phyloP scores from a whole-genome alignment of 1,140 invertebrate species.

The Panulirus ornatus region DNA sequence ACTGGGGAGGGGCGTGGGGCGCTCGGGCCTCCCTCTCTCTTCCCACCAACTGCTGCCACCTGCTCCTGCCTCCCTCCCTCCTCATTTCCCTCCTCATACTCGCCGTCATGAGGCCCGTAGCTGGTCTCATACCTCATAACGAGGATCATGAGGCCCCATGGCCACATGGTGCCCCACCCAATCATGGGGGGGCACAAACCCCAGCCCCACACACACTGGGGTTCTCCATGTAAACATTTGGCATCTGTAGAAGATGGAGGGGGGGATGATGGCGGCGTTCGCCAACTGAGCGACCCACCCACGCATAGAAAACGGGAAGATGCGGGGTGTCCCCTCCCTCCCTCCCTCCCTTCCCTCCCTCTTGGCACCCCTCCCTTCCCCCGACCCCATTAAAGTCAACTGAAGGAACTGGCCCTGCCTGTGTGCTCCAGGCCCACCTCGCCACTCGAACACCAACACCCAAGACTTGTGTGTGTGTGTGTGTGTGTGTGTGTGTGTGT shows the following conservation, averaged over 20 bases:
- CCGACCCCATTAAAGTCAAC: not conserved
- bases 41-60: not conserved
- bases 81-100: not conserved
- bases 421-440: too few species aligned
- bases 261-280: conserved; percentile 19
- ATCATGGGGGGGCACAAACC: not conserved
- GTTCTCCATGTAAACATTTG: not conserved
- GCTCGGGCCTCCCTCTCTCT: not conserved
- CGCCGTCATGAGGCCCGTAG: not conserved
- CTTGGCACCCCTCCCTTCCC: not conserved
- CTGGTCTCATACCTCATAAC: not conserved
- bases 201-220: too few species aligned
- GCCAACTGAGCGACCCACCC: conserved; percentile 23
- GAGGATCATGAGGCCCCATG: not conserved
- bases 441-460: too few species aligned
- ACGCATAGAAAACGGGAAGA: conserved; percentile 60
- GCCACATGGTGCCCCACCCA: not conserved
- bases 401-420: too few species aligned
- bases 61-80: not conserved
- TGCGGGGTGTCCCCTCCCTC: conserved; percentile 16
- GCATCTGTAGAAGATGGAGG: not conserved
- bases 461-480: not conserved
- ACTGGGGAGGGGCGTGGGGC: not conserved
- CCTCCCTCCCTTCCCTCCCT: not conserved
- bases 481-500: not conserved